Evolutionary conservation across 2,888 invertebrate genomes (phyloP), one percentile per base, ranked within the genome.

Genomic region (Pediacus dermestoides): DNA sequence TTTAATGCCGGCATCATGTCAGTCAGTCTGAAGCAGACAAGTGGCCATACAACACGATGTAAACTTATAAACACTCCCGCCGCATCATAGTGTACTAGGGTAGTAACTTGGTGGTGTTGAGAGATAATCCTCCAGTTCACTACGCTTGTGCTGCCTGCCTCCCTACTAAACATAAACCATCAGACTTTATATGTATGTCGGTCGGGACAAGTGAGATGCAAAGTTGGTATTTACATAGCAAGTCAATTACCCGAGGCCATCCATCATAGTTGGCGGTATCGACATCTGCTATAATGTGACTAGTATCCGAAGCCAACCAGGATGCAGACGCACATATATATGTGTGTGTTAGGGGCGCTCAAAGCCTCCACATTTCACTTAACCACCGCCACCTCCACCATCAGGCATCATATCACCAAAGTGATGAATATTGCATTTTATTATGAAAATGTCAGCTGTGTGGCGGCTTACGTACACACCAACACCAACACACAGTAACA

Each of bases 221-320:
- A 27, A 33, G 28, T 32, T 23, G 39, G 32, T 48, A 52, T 52
- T 52, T 52, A 49, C 52, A 52, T 52, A 46, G 41, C 44, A 52
- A 52, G 44, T 50, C 49, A 52, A 52, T 52, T 52, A 52, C 49
- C 37, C 15, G 16, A 33, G 26, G 44, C 46, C 39, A 52, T 52
- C 50, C 44, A 52, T 52, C 50, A 50, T 48, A 42, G 37, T 34
- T 39, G 39, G 34, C 31, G 25, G 33, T 35, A 40, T 39, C 34
- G 48, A 45, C 48, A 37, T 44, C 32, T 30, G 30, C 42, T 30
- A 34, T 32, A 34, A 37, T 39, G 32, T 34, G 44, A 30, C 25
- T 16, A 18, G 22, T 15, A 22, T 13, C 36, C 22, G 15, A 14
- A 14, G 22, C 30, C 27, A 27, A 27, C 30, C 30, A 10, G 30